Conservation (phyloP, 2,797 vertebrate species). For the Dendrocincla fuliginosa region DNA sequence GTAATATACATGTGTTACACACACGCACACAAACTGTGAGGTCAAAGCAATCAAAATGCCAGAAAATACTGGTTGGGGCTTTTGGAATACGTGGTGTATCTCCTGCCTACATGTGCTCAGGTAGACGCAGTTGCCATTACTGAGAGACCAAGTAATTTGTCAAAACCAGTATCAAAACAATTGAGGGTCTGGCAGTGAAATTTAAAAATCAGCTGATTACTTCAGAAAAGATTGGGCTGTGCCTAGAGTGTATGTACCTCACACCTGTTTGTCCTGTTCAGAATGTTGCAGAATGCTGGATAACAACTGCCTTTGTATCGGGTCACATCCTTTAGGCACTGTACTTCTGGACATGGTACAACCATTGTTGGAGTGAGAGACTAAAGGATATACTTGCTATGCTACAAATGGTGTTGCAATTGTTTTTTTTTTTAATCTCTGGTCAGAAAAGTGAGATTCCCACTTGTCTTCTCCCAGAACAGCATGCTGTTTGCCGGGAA, state of each 20-base stretch:
- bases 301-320: no score
- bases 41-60: background rate
- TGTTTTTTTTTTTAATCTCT: no score
- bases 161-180: background rate
- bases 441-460: background rate
- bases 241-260: background rate
- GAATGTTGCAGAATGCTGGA: background rate
- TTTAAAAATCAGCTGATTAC: background rate
- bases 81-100: background rate
- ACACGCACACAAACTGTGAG: background rate
- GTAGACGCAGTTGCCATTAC: background rate
- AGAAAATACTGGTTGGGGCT: background rate
- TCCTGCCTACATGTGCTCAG: background rate
- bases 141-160: background rate
- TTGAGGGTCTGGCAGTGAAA: background rate
- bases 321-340: no score
- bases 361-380: no score
- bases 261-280: background rate
- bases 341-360: no score
- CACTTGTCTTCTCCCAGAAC: background rate
- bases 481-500: background rate
- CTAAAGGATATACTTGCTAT: no score
- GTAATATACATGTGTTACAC: fast-evolving
- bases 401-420: no score
- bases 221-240: background rate